phyloP scores from a whole-genome alignment of 1,140 invertebrate genomes.

The Drosophila novamexicana region DNA sequence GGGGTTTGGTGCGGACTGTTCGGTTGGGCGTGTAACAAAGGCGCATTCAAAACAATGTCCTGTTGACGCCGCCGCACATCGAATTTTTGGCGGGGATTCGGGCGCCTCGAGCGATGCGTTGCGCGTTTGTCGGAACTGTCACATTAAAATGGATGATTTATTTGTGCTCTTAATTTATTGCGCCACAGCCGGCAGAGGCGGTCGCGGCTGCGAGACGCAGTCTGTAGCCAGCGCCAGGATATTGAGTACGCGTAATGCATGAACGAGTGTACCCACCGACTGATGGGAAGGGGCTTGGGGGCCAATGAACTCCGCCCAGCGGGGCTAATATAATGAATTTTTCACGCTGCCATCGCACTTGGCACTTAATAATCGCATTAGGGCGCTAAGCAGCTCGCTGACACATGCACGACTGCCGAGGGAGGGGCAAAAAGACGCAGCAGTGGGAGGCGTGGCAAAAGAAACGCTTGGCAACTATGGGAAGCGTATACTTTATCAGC shows the following conservation, averaged over 20 bases:
- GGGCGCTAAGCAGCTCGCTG: constrained; percentile 72
- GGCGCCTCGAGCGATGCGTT: constrained; percentile 26
- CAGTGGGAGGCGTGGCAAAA: constrained; percentile 1
- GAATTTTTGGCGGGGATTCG: neutral
- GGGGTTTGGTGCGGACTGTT: neutral
- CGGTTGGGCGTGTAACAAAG: neutral
- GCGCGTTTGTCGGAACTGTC: constrained; percentile 78
- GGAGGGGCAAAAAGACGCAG: neutral
- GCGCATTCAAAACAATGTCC: constrained; percentile 50
- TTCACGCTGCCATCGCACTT: constrained; percentile 73
- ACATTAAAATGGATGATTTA: constrained; percentile 83
- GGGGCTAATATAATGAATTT: constrained; percentile 78
- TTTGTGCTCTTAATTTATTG: constrained; percentile 80
- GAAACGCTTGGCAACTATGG: constrained; percentile 2
- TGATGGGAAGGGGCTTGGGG: constrained; percentile 6
- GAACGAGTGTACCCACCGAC: constrained; percentile 50
- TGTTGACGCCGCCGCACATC: constrained; percentile 12
- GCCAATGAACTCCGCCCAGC: constrained; percentile 41
- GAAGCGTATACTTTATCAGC: constrained; percentile 60
- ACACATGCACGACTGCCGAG: constrained; percentile 40
- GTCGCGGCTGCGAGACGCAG: constrained; percentile 12
- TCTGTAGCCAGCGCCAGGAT: constrained; percentile 45
- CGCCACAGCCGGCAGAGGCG: constrained; percentile 56
- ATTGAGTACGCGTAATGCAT: constrained; percentile 80
- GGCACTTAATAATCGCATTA: constrained; percentile 82